Percentiles rank a stretch among this genome's conserved stretches.
phyloP scores from a whole-genome alignment of 1,140 invertebrate species.

The Nasonia giraulti region DNA sequence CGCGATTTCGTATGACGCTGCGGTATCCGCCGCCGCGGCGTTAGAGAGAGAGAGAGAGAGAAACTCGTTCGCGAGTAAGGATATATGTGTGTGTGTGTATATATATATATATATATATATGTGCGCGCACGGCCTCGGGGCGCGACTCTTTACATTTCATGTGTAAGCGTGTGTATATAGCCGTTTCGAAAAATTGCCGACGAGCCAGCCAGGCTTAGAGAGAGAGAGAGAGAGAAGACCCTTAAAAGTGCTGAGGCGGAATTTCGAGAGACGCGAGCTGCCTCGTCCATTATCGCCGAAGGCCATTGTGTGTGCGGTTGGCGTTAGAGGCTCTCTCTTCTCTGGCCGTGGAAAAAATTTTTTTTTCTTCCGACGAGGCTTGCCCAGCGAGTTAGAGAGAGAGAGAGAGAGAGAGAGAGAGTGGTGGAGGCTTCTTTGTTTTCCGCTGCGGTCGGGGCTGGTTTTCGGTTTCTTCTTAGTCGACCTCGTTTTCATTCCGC shows the following conservation, averaged over 20 bases:
- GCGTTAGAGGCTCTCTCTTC: neutral
- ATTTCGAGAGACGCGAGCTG: slow-evolving; percentile 6
- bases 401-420: neutral
- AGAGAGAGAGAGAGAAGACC: neutral
- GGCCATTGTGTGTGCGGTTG: slow-evolving; percentile 16
- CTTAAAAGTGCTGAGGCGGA: slow-evolving; percentile 20
- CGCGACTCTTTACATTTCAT: neutral
- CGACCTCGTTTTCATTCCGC: neutral
- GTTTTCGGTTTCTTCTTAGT: neutral
- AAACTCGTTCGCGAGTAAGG: neutral
- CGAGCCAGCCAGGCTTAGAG: neutral
- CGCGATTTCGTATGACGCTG: no score
- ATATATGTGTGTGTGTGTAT: no score
- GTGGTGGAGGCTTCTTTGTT: neutral
- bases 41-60: no score
- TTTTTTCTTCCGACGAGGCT: neutral
- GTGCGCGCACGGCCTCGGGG: no score
- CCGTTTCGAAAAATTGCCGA: slow-evolving; percentile 12
- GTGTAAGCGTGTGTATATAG: neutral
- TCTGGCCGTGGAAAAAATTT: neutral
- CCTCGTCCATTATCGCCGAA: slow-evolving; percentile 17
- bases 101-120: neutral
- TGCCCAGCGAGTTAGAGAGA: neutral
- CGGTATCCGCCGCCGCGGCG: no score
- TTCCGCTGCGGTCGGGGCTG: neutral